Evolutionary conservation across 1,140 invertebrate genomes (phyloP).

Genomic region (Gonatopus flavifemur): DNA sequence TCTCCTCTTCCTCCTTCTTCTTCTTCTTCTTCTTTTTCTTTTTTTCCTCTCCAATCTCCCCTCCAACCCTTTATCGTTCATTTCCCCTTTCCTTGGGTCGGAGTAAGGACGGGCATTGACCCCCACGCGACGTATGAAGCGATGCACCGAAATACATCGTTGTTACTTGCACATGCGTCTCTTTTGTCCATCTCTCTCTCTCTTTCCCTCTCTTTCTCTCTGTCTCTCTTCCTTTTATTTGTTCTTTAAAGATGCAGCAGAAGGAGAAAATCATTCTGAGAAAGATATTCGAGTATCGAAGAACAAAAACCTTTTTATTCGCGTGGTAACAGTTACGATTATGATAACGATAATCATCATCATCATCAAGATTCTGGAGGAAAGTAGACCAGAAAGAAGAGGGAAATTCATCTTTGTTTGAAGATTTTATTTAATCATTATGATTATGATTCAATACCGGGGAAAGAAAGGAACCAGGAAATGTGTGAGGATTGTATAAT

Average conservation of each 20-base stretch:
- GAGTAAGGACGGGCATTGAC: constrained; percentile 61
- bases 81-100: constrained; percentile 49
- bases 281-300: no score
- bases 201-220: constrained; percentile 12
- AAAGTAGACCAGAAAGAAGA: no score
- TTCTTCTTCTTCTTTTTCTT: constrained; percentile 8
- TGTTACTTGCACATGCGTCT: constrained; percentile 52
- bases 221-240: neutral
- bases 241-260: neutral
- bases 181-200: constrained; percentile 15
- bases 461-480: no score
- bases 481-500: no score
- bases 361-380: no score
- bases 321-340: no score
- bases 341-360: no score
- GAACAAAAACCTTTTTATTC: no score
- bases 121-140: constrained; percentile 52
- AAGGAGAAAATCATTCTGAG: neutral
- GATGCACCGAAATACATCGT: constrained; percentile 57
- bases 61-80: constrained; percentile 22
- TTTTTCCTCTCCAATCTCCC: constrained; percentile 21
- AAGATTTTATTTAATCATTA: no score
- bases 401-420: no score
- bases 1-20: constrained; percentile 10
- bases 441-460: no score